Percentiles rank a stretch among this genome's conserved stretches.
phyloP scores from a whole-genome alignment of 1,140 invertebrate genomes.

The Laupala kohalensis region DNA sequence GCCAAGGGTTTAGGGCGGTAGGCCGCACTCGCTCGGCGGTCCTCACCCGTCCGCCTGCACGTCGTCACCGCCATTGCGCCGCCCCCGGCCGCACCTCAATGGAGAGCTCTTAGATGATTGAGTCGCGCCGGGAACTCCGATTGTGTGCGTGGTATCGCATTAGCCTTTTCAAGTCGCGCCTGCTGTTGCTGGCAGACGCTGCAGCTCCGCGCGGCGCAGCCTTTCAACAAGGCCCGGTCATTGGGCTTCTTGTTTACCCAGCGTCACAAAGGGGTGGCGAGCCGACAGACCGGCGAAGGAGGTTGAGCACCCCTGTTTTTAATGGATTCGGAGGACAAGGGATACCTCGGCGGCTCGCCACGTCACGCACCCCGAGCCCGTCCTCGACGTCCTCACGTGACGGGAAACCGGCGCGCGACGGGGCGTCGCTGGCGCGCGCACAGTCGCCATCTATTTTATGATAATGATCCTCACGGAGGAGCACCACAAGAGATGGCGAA shows the following conservation, averaged over 20 bases:
- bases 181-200: not conserved
- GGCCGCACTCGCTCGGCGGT: not conserved
- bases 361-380: not conserved
- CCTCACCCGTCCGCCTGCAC: no score
- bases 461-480: not conserved
- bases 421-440: no score
- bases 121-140: not conserved
- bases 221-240: not conserved
- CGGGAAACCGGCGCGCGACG: no score
- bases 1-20: not conserved
- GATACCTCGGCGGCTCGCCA: not conserved
- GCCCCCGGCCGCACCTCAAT: not conserved
- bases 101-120: not conserved
- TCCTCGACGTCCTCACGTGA: not conserved
- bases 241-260: not conserved
- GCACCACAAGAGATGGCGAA: not conserved
- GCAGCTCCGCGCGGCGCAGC: no score
- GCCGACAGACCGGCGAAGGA: no score
- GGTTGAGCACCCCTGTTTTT: not conserved
- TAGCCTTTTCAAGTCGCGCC: not conserved
- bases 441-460: no score
- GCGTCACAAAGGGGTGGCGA: not conserved
- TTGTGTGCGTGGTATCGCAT: not conserved
- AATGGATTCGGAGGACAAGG: not conserved
- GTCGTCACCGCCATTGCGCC: not conserved